Base-by-base conservation (phyloP, 2,888 invertebrate species). In the Chalcis sispes region DNA sequence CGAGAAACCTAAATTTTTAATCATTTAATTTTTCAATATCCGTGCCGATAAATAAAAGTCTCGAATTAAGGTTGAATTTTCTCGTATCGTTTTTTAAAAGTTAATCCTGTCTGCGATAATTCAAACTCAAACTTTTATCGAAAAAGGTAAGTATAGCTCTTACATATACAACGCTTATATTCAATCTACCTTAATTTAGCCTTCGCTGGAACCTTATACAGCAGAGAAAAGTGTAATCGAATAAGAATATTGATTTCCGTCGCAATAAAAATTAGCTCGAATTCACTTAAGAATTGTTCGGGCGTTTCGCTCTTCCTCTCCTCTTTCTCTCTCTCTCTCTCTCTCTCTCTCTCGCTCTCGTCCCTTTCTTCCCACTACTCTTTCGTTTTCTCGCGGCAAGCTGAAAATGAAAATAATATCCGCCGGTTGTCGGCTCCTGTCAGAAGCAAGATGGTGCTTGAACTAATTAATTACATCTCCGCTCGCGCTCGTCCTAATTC, bases 381-480 rank as follows among this genome's bases (percentile, higher is more conserved):
- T 42, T 13, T 42, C 2, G 15, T 42, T 8, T 42, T 2, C 7
- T 8, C 2, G 36, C 50, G 27, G 32, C 0, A 15, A 46, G 46
- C 75, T 75, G 67, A 73, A 73, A 78, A 73, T 76, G 76, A 78
- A 78, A 78, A 78, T 78, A 78, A 76, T 76, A 78, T 75, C 64
- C 20, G 52, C 36, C 23, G 29, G 23, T 82, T 77, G 79, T 80
- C 80, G 77, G 72, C 81, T 59, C 70, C 77, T 82, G 85, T 85
- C 86, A 81, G 81, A 77, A 81, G 81, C 86, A 85, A 85, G 83
- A 85, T 82, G 85, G 81, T 82, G 84, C 77, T 81, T 80, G 84
- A 85, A 85, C 85, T 85, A 87, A 88, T 88, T 87, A 87, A 88
- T 88, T 85, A 84, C 85, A 84, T 86, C 83, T 81, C 80, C 80